Evolutionary conservation across 2,888 invertebrate genomes (phyloP), one percentile per base, ranked within the genome.

Genomic region (Eristalis intricaria): DNA sequence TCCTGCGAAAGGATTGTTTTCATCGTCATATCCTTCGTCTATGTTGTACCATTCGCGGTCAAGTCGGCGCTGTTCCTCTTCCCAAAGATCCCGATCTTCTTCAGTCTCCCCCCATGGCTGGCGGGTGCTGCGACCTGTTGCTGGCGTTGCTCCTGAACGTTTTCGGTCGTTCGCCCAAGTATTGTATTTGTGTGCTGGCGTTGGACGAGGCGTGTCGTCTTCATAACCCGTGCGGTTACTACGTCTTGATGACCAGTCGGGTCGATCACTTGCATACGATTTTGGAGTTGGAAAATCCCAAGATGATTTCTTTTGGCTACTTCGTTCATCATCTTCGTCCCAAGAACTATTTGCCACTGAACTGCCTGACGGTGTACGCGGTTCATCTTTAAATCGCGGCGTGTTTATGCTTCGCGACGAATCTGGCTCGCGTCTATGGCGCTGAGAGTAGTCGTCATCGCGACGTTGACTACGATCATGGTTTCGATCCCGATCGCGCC

Each of bases 41-140:
- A 99, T 96, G 88, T 96, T 96, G 92, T 99, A 99, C 99, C 99
- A 99, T 90, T 99, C 99, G 76, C 99, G 94, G 92, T 99, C 99
- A 2, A 98, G 93, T 89, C 97, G 95, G 89, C 96, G 96, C 92
- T 98, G 97, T 85, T 98, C 98, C 90, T 97, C 97, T 91, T 98
- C 97, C 98, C 98, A 99, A 66, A 96, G 94, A 19, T 96, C 95
- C 58, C 96, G 95, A 43, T 98, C 97, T 32, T 96, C 95, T 64
- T 96, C 96, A 19, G 94, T 93, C 38, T 94, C 95, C 22, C 94
- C 95, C 95, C 95, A 95, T 0, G 91, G 91, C 61, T 91, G 94
- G n/a, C 94, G 89, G 11, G 65, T 80, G 15, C 89, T 90, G 70
- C 92, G 93, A 22, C 93, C 92, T 19, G 93, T 90, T 64, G 93